Percentiles rank a stretch among this genome's conserved stretches.
Evolutionary conservation across 2,797 vertebrate species (phyloP).

Genomic region (Sternarchorhynchus goeldii): DNA sequence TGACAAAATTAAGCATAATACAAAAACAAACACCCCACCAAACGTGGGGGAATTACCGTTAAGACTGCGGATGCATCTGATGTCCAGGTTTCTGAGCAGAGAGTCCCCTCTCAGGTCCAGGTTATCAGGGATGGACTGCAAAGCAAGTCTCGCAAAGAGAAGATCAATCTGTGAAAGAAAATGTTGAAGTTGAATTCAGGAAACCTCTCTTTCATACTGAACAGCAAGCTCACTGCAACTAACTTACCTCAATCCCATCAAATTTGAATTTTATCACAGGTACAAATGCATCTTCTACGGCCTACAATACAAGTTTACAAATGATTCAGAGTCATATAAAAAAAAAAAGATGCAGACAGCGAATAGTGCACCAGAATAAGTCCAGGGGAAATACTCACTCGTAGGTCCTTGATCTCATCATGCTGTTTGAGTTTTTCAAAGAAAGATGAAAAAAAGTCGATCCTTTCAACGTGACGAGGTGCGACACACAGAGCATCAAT

Average conservation of each 20-base stretch:
- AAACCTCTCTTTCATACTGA: constrained; percentile 22
- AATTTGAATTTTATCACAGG: constrained; percentile 98
- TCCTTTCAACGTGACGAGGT: constrained; percentile 91
- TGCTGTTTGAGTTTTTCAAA: constrained; percentile 93
- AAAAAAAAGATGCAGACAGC: constrained; percentile 3
- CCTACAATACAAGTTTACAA: constrained; percentile 70
- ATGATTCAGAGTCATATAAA: constrained; percentile 57
- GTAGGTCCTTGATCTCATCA: constrained; percentile 90
- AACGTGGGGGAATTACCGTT: constrained; percentile 79
- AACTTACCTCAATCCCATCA: constrained; percentile 92
- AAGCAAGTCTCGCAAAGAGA: constrained; percentile 91
- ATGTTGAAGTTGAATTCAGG: constrained; percentile 9
- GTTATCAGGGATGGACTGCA: constrained; percentile 93
- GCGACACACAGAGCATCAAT: constrained; percentile 97
- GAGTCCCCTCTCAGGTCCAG: constrained; percentile 94
- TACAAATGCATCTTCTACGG: constrained; percentile 97
- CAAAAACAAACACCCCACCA: not conserved
- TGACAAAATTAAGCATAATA: constrained; percentile 2
- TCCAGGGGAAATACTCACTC: constrained; percentile 73
- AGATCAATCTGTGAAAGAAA: constrained; percentile 85
- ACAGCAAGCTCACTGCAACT: not conserved
- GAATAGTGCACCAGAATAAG: constrained; percentile 49
- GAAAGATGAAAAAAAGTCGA: constrained; percentile 96
- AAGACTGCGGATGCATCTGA: constrained; percentile 94
- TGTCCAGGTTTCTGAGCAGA: constrained; percentile 89